Percentiles rank a stretch among this genome's conserved stretches.
Evolutionary conservation across 1,140 invertebrate species (phyloP).

Genomic region (Branchinecta lynchi): DNA sequence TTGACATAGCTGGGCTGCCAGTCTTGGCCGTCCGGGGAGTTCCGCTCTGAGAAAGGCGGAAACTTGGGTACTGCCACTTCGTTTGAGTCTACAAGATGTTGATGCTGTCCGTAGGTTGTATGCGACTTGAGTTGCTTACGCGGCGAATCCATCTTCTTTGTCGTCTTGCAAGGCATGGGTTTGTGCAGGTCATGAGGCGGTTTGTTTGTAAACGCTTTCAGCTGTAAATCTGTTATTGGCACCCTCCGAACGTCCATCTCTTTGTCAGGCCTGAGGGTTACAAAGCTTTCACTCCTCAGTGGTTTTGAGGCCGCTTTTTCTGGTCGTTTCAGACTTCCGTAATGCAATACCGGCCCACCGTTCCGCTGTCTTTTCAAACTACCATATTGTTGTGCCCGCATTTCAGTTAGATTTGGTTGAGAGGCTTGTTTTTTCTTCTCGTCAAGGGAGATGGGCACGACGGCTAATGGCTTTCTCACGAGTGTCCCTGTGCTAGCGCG

Average conservation of each 20-base stretch:
- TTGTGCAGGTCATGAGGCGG: conserved; percentile 3
- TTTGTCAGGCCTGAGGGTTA: background rate
- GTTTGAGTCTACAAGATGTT: background rate
- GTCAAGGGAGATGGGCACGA: background rate
- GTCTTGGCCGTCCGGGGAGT: conserved; percentile 20
- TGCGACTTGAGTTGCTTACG: background rate
- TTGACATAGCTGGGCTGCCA: conserved; percentile 22
- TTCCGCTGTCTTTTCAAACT: conserved; percentile 11
- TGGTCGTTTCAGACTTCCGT: background rate
- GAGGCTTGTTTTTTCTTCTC: background rate
- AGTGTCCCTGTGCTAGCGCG: background rate
- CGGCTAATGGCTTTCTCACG: background rate
- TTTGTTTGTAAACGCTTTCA: background rate
- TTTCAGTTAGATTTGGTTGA: background rate
- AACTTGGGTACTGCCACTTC: background rate
- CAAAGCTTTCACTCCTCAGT: conserved; percentile 9
- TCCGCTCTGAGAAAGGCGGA: conserved; percentile 10
- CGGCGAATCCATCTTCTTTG: background rate
- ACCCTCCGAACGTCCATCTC: background rate
- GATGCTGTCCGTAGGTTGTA: background rate
- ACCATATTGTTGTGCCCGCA: background rate
- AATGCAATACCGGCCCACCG: conserved; percentile 1
- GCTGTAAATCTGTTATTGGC: background rate
- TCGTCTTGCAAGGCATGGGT: background rate
- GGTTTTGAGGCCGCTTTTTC: background rate